Evolutionary conservation across 1,140 invertebrate genomes (phyloP), one percentile per base, ranked within the genome.

Genomic region (Macrotrachela quadricornifera): DNA sequence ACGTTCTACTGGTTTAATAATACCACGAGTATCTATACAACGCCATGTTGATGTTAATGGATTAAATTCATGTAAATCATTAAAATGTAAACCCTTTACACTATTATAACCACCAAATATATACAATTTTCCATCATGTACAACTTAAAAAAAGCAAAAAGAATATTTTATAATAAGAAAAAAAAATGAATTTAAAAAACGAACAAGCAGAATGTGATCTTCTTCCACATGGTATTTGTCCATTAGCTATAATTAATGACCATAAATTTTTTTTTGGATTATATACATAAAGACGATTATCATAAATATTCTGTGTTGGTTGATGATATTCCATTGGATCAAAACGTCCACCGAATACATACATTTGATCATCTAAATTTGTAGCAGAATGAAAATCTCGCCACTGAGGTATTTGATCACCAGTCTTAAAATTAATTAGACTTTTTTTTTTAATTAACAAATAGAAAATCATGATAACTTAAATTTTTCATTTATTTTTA

Each of bases 71-170:
- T 79, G 77, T 39, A 87, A 65, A 71, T 88, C 83, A 70, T 83
- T 81, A 62, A 78, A 87, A 68, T 90, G 85, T 49, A 73, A 67
- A 57, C 80, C 76, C 39, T 70, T 61, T 15, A 77, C 68, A 8
- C 81, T 80, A 70, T 85, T 83, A 62, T 80, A 87, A 11, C 85
- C 85, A 40, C 85, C 85, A 72, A 88, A 87, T 46, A 88, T 77
- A 60, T 82, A 85, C 64, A 88, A 75, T 58, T 77, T 70, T 18
- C 75, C 77, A 57, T 79, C 76, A 62, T 83, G 76, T 1, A 80
- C 71, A 77, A 85, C 79, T 80, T 63, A 54, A 75, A 74, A 59
- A 54, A 56, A 49, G 50, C 21, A 49, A 40, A 38, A 47, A 47
- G 18, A 51, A n/a, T n/a, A n/a, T n/a, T n/a, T n/a, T n/a, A n/a